These are phyloP conservation scores for Stichopus horrens DNA, from an alignment of 53 echinoderm and acorn worm genomes.

Conservation along the genomic window DNA sequence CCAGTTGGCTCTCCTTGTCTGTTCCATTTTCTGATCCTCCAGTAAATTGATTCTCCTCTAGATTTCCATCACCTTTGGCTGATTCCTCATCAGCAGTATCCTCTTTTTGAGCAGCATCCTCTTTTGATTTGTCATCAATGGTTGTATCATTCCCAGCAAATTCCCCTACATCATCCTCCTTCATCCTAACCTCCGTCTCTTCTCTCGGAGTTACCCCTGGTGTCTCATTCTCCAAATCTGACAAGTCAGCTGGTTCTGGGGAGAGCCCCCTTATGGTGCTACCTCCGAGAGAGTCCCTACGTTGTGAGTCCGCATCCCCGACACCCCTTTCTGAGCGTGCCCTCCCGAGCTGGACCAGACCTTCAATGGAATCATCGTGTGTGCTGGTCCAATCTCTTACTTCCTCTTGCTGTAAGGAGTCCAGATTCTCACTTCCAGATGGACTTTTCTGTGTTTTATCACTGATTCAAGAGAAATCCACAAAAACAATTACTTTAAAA, in stretches of 20 bases:
- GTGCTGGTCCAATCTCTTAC: not conserved
- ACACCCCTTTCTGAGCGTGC: constrained; percentile 19
- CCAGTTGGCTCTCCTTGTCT: not conserved
- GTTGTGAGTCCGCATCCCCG: constrained; percentile 28
- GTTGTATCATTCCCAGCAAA: not conserved
- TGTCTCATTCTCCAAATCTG: not conserved
- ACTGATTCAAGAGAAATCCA: no score
- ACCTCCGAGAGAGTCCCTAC: not conserved
- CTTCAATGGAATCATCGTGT: constrained; percentile 27
- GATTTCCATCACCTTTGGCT: no score
- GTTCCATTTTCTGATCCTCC: not conserved
- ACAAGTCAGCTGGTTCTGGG: constrained; percentile 39
- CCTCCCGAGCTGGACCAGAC: constrained; percentile 38
- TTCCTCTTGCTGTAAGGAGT: not conserved
- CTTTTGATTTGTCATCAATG: not conserved
- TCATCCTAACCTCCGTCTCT: not conserved
- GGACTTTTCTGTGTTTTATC: not conserved
- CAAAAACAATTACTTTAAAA: no score
- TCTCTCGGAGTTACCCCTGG: constrained; percentile 16
- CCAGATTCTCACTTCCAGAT: not conserved
- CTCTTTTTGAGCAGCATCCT: not conserved
- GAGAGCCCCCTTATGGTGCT: constrained; percentile 35
- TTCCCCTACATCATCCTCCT: not conserved
- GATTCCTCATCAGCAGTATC: not conserved
- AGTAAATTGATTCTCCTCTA: not conserved